Base-by-base conservation (phyloP, 2,888 invertebrate species). In the Sialis lutaria region DNA sequence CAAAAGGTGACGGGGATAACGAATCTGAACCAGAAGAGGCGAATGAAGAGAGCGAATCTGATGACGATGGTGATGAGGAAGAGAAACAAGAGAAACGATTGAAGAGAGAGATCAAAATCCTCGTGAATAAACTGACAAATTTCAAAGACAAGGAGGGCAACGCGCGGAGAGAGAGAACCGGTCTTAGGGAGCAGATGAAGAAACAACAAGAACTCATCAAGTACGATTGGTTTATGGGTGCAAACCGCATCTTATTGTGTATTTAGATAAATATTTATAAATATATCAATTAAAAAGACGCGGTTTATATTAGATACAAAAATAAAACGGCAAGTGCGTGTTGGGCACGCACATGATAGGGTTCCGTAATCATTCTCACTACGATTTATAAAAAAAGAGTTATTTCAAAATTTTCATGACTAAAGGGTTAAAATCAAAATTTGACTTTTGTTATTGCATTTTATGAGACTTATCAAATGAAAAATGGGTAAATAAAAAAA, bases 121-220 rank as follows among this genome's bases (percentile, higher is more conserved):
- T 81, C 52, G 67, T 60, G 40, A 69, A 67, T 53, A 73, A 73
- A 58, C 55, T 74, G 6, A 62, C 67, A 22, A 70, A 67, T 51
- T 60, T 68, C 50, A 77, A 77, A 57, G 79, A 78, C 50, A 82
- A 82, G 57, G 73, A 77, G 52, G 69, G 69, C 50, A 74, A 81
- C 50, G 85, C 88, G 55, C 80, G 81, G 58, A 80, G 79, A 59
- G 91, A 91, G 58, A 70, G 89, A 51, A 72, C 77, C 57, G 83
- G 75, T 9, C 72, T 86, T 47, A 84, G 84, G 56, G 81, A 83
- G 59, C 77, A 85, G 48, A 78, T 89, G 60, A 87, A 84, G 58
- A 86, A 84, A 58, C 80, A 86, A 61, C 86, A 87, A 55, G 73
- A 75, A 6, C 73, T 80, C 46, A 73, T 87, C 46, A 82, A 79